Base-by-base conservation (phyloP, 2,888 invertebrate species). In the Drosophila neotestacea region DNA sequence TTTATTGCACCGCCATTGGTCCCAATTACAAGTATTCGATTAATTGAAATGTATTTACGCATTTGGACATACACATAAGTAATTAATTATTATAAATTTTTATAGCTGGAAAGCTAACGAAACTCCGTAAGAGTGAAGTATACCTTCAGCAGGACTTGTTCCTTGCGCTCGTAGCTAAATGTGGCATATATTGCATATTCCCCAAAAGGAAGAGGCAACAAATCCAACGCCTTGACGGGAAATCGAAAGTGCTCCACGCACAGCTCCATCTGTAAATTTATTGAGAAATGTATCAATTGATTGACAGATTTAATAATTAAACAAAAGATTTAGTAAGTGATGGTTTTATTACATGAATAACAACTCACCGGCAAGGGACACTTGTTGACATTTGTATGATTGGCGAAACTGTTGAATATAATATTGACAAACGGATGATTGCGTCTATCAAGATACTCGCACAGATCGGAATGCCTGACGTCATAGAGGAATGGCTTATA, bases 361-460 rank as follows among this genome's bases (percentile, higher is more conserved):
- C 60, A 1, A 52, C 60, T 58, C 6, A 88, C 90, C 7, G 70
- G 74, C 9, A 88, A 36, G 0, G 88, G 88, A 30, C 88, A 88
- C 28, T 77, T 80, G 42, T 75, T 72, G 1, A 81, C 28, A 44
- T 77, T 81, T n/a, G 79, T 66, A 10, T 66, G 55, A 56, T 78
- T 88, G 34, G 68, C 65, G 7, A 88, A 85, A 16, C 76, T 76
- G 27, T 78, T 79, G 27, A 88, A 68, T 1, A 88, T 74, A 4
- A 88, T 88, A 9, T 88, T 88, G 4, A 88, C 51, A 63, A 88
- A 88, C 0, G 88, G 90, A 81, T 88, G 89, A 59, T 88, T 90
- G 10, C 85, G 82, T 6, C 85, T 87, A 34, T 90, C 89, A 69
- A 88, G 60, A 70, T 89, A 90, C 28, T 83, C 83, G 52, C 88